Base-by-base conservation (phyloP, 2,797 vertebrate species). In the Tokudaia tokunoshimensis region DNA sequence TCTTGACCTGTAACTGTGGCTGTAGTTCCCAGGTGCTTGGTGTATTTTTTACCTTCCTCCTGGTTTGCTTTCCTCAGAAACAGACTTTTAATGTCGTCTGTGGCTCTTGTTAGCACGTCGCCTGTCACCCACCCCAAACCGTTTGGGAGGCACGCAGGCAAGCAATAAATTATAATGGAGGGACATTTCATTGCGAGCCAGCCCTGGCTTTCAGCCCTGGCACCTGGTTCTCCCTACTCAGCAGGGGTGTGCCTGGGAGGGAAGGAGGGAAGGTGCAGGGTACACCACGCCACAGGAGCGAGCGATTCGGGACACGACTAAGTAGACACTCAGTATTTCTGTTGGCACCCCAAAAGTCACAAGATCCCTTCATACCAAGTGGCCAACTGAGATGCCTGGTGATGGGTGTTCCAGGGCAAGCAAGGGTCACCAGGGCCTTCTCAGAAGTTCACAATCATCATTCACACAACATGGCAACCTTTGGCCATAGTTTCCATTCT, bases 121-220 rank as follows among this genome's bases (percentile, higher is more conserved):
- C 52, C 24, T 41, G 13, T 37, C 6, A 2, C 4, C 59, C 1
- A 17, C 34, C 34, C 78, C 31, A 31, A 75, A 61, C 61, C n/a
- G 2, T 91, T 84, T 82, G 61, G 88, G 89, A 94, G 63, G 15
- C 59, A 61, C 72, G 1, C 34, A 57, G 57, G 86, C 67, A 59
- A 59, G 87, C 52, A 47, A 47, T 59, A 59, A 34, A 22, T 89
- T 34, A 75, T 61, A 59, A 20, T 9, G 37, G n/a, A 47, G 72
- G 55, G 13, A 12, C 55, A 19, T 20, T 0, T 0, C 7, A 41
- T n/a, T 12, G 44, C 24, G 47, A 70, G 37, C 47, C 44, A n/a
- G 34, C 47, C 65, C 47, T 55, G 84, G 63, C 67, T 37, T 15
- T 59, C 1, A 44, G 82, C 65, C 50, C 29, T 72, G 4, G 6